These are phyloP conservation scores for Aphaenogaster ashmeadi DNA, from an alignment of 1,140 invertebrate genomes.

Conservation along the genomic window DNA sequence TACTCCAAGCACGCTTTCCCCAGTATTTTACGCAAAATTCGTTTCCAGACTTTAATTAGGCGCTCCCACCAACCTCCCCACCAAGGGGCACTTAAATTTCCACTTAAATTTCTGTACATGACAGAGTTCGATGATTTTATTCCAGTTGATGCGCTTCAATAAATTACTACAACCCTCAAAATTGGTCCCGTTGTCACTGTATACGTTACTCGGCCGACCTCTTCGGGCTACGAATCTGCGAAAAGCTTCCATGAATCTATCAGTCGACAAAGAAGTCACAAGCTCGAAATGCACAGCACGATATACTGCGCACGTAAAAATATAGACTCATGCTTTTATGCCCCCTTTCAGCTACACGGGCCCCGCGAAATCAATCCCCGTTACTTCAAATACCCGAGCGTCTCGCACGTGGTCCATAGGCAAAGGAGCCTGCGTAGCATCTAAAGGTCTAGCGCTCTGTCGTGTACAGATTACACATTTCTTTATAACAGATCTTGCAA, in stretches of 20 bases:
- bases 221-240: background rate
- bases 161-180: background rate
- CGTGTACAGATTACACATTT: background rate
- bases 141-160: background rate
- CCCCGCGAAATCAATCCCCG: background rate
- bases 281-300: background rate
- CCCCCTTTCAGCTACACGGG: background rate
- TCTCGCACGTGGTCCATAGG: background rate
- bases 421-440: background rate
- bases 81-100: background rate
- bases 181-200: background rate
- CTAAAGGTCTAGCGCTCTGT: background rate
- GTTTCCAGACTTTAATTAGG: background rate
- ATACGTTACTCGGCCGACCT: background rate
- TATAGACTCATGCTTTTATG: background rate
- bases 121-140: background rate
- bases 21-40: background rate
- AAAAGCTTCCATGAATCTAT: background rate
- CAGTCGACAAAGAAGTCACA: background rate
- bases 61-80: too few species aligned
- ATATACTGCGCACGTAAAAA: background rate
- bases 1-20: background rate
- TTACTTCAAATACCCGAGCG: background rate
- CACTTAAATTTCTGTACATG: background rate
- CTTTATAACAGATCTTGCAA: background rate